These are phyloP conservation scores for Mycalesis mineus DNA, from an alignment of 2,888 invertebrate species.

Conservation along the genomic window DNA sequence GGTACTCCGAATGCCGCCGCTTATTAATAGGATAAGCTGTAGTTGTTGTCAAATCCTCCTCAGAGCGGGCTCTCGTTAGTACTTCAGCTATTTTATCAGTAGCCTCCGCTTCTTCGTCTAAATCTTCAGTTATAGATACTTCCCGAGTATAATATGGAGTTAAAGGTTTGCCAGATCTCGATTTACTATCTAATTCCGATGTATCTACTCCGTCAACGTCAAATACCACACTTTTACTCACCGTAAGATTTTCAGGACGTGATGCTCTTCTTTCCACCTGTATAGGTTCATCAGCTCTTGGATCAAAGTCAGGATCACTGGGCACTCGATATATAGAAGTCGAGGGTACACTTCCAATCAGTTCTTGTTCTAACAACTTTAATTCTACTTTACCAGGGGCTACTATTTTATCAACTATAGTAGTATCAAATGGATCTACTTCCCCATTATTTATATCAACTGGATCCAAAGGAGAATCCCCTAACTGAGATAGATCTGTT, in stretches of 20 bases:
- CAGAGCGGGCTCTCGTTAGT: constrained; percentile 79
- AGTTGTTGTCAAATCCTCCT: constrained; percentile 80
- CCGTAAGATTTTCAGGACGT: constrained; percentile 78
- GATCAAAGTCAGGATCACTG: constrained; percentile 90
- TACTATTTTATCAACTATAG: constrained; percentile 83
- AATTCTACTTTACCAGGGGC: constrained; percentile 88
- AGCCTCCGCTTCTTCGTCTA: constrained; percentile 77
- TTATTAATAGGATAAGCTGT: constrained; percentile 50
- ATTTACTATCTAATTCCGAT: constrained; percentile 79
- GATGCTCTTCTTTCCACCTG: constrained; percentile 78
- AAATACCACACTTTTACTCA: constrained; percentile 74
- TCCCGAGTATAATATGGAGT: constrained; percentile 89
- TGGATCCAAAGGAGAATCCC: constrained; percentile 83
- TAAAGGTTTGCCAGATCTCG: constrained; percentile 83
- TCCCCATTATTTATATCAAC: constrained; percentile 74
- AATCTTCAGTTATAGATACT: constrained; percentile 76
- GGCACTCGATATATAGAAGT: constrained; percentile 63
- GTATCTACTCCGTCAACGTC: constrained; percentile 63
- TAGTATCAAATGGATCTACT: constrained; percentile 92
- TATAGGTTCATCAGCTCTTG: constrained; percentile 81
- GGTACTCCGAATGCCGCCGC: constrained; percentile 74
- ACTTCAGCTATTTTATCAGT: constrained; percentile 81
- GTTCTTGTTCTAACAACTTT: constrained; percentile 86
- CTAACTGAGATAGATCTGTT: constrained; percentile 84
- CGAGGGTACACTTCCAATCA: constrained; percentile 72